These are phyloP conservation scores for Daphoenositta chrysoptera DNA, from an alignment of 2,113 vertebrate species.

Conservation along the genomic window DNA sequence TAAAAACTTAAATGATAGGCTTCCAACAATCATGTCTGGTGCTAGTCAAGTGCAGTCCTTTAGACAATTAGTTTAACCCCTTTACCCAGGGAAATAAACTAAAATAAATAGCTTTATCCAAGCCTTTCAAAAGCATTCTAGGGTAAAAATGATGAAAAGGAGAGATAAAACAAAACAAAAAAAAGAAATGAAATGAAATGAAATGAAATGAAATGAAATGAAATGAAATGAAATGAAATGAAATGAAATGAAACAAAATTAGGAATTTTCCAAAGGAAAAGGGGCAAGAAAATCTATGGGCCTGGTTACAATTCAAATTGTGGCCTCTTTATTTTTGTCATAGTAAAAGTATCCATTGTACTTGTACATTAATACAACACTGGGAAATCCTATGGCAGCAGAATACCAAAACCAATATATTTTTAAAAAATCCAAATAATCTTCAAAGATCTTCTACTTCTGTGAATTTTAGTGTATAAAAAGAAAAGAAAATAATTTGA, in stretches of 20 bases:
- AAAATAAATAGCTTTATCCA: neutral
- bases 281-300: neutral
- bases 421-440: neutral
- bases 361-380: neutral
- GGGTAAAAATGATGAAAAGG: neutral
- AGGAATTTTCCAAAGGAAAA: neutral
- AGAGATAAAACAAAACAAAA: neutral
- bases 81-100: neutral
- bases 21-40: neutral
- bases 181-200: too few species aligned
- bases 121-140: neutral
- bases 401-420: neutral
- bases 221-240: too few species aligned
- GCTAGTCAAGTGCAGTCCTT: neutral
- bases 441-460: neutral
- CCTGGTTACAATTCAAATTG: neutral
- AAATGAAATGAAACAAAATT: neutral
- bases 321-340: neutral
- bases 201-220: too few species aligned
- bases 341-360: neutral
- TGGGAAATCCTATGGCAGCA: neutral
- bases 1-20: neutral
- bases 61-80: neutral
- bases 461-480: neutral
- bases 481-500: neutral